Evolutionary conservation across 64 coral and sea anemone genomes (phyloP), one percentile per base, ranked within the genome.

Genomic region (Pocillopora damicornis): DNA sequence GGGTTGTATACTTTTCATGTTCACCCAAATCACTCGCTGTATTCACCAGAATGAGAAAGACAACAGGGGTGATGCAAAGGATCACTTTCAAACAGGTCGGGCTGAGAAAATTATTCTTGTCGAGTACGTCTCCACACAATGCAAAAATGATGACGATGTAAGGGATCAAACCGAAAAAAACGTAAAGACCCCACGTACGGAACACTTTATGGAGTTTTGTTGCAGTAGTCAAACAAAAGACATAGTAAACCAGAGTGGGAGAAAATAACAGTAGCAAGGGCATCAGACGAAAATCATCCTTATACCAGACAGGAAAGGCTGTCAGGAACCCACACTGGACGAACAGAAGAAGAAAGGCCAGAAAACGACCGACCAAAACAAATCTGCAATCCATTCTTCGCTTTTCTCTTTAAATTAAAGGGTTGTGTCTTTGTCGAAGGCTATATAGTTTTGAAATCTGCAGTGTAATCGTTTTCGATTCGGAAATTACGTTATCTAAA

Each of bases 1-100:
- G 11, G 2, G 84, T 60, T 4, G 1, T 13, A 13, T 75, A 58
- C 10, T 79, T 22, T 13, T 56, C 17, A 0, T 15, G 13, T n/a
- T 83, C 63, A 5, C 35, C 45, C 12, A 77, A 20, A 22, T 73
- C 72, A 12, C 13, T 4, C 66, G 89, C 79, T 2, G 79, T 94
- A 37, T 35, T 88, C 1, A 91, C 17, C 11, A 95, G 51, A 9
- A 95, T 26, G 1, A 95, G 78, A 20, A 82, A 36, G 23, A 91
- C 59, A 10, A 65, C 63, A 10, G 85, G 86, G 1, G 78, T 45
- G 5, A 90, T 9, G 17, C 89, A 95, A n/a, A 91, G 15, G 0
- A 74, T 84, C 2, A 57, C 56, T 63, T 85, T 88, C 18, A 95
- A 67, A 12, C 17, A 8, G 58, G 88, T 95, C 8, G 86, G 89